A percentile compares a stretch with the other conserved stretches of the same genome.
These are phyloP conservation scores for Papilio xuthus DNA, from an alignment of 1,140 invertebrate species.

Conservation along the genomic window DNA sequence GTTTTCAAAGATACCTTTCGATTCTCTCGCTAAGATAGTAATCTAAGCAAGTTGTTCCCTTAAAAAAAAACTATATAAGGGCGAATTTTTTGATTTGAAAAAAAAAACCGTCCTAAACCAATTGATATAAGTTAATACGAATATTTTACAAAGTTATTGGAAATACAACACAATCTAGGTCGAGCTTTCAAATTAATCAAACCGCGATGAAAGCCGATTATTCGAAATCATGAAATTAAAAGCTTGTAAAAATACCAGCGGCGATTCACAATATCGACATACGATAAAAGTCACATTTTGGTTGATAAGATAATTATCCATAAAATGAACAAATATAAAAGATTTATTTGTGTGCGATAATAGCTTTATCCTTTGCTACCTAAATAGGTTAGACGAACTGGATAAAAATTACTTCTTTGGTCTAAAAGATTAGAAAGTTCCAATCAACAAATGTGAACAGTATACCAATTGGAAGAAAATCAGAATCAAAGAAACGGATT, in stretches of 20 bases:
- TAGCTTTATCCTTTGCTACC: neutral
- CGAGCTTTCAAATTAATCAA: conserved; percentile 18
- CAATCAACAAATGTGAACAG: neutral
- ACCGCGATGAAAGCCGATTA: conserved; percentile 8
- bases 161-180: neutral
- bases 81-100: too few relatives aligned
- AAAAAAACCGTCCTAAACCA: too few relatives aligned
- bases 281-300: neutral
- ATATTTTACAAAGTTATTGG: conserved; percentile 6
- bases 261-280: neutral
- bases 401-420: neutral
- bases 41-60: too few relatives aligned
- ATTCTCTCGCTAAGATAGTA: neutral
- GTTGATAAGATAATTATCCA: neutral
- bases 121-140: neutral
- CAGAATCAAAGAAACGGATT: neutral
- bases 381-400: neutral
- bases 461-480: neutral
- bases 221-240: conserved; percentile 20
- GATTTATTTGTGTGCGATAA: neutral
- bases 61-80: neutral
- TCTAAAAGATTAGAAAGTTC: neutral
- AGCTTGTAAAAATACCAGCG: conserved; percentile 22
- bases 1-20: conserved; percentile 9
- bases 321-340: neutral